Evolutionary conservation across 1,140 invertebrate genomes (phyloP).

Genomic region (Bombus affinis): DNA sequence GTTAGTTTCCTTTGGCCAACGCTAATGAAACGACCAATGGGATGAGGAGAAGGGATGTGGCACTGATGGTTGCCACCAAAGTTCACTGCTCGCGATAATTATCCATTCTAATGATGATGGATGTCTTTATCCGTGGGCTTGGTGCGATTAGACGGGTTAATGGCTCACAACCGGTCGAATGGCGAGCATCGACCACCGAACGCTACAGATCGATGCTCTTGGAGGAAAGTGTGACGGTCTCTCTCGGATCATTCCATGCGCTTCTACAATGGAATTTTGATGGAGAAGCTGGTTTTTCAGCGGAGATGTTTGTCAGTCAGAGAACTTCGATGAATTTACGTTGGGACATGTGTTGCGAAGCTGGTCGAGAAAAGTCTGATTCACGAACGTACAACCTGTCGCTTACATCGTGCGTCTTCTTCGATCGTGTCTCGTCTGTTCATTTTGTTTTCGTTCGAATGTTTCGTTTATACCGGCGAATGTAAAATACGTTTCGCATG

Average conservation of each 20-base stretch:
- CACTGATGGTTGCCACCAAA: constrained; percentile 42
- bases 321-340: background rate
- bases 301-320: background rate
- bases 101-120: constrained; percentile 71
- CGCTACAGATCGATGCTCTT: background rate
- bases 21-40: constrained; percentile 62
- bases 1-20: constrained; percentile 71
- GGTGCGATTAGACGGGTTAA: constrained; percentile 66
- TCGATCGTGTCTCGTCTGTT: too few relatives aligned
- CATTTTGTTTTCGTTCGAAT: too few relatives aligned
- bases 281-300: background rate
- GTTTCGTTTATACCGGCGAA: too few relatives aligned
- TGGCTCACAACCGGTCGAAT: constrained; percentile 55
- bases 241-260: background rate
- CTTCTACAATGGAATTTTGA: background rate
- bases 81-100: constrained; percentile 72
- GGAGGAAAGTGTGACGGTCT: background rate
- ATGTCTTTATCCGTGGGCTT: constrained; percentile 66
- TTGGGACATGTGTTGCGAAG: too few relatives aligned
- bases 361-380: too few relatives aligned
- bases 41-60: background rate
- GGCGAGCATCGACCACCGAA: background rate
- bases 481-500: too few relatives aligned
- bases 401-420: too few relatives aligned
- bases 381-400: too few relatives aligned